Conservation (phyloP, 1,140 invertebrate species). For the Drosophila fuyamai region DNA sequence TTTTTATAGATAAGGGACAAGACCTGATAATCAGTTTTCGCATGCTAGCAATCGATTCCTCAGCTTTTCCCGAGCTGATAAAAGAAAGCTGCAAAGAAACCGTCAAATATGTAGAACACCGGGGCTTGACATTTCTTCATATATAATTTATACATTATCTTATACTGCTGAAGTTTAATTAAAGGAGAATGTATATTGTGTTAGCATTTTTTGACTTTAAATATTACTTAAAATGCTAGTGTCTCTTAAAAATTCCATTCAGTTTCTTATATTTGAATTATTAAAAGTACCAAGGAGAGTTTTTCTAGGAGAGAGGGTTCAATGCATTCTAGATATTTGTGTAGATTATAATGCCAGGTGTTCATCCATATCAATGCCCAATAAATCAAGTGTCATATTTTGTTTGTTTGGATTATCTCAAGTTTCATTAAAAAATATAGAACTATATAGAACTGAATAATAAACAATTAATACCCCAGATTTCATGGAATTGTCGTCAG, state of each 20-base stretch:
- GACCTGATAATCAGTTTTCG: conserved; percentile 16
- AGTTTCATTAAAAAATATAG: background rate
- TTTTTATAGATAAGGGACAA: conserved; percentile 28
- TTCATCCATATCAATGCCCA: background rate
- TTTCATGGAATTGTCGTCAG: background rate
- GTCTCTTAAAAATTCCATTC: no score
- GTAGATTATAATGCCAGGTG: background rate
- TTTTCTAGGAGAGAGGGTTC: background rate
- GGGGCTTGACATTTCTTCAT: background rate
- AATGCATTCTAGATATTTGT: background rate
- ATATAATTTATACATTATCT: background rate
- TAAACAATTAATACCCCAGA: background rate
- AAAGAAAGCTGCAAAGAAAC: conserved; percentile 7
- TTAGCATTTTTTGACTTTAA: no score
- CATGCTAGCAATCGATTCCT: conserved; percentile 11
- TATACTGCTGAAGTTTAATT: background rate
- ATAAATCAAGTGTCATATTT: background rate
- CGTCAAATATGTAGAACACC: background rate
- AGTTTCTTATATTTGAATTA: background rate
- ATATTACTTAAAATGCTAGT: no score
- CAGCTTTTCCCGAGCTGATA: conserved; percentile 26
- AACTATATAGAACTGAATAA: conserved; percentile 4
- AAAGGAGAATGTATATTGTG: background rate
- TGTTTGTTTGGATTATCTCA: conserved; percentile 1
- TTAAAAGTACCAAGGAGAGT: background rate